Conservation (phyloP, 1,140 invertebrate genomes). For the Bombyx mandarina region DNA sequence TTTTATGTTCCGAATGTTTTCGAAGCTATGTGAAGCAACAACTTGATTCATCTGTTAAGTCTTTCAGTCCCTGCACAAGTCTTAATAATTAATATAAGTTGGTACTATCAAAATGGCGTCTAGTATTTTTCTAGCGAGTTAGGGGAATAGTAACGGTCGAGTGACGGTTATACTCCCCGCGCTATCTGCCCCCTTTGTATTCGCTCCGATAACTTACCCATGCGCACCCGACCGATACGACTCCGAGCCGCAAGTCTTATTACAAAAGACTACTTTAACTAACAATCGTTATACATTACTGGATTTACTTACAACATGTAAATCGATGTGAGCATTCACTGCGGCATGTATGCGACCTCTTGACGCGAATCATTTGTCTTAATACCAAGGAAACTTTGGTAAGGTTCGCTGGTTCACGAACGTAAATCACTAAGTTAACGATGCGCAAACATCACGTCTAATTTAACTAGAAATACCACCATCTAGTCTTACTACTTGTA, state of each 20-base stretch:
- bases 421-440: slow-evolving; percentile 57
- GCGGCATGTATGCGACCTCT: slow-evolving; percentile 36
- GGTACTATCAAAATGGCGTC: slow-evolving; percentile 48
- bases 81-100: not conserved
- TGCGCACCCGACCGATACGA: slow-evolving; percentile 67
- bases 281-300: slow-evolving; percentile 45
- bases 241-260: slow-evolving; percentile 55
- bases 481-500: too few species aligned
- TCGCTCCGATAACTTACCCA: slow-evolving; percentile 69
- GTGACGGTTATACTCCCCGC: slow-evolving; percentile 65
- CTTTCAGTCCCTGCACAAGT: too few species aligned
- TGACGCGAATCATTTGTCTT: not conserved
- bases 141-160: slow-evolving; percentile 69
- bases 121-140: slow-evolving; percentile 66
- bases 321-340: slow-evolving; percentile 20
- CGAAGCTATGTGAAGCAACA: too few species aligned
- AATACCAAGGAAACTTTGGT: slow-evolving; percentile 13
- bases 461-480: too few species aligned
- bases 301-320: slow-evolving; percentile 27
- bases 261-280: slow-evolving; percentile 57
- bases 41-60: too few species aligned
- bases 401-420: slow-evolving; percentile 38
- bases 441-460: slow-evolving; percentile 29
- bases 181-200: slow-evolving; percentile 67
- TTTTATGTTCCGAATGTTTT: too few species aligned